Percentiles rank a stretch among this genome's conserved stretches.
phyloP scores from a whole-genome alignment of 2,113 vertebrate genomes.

The Piprites chloris region DNA sequence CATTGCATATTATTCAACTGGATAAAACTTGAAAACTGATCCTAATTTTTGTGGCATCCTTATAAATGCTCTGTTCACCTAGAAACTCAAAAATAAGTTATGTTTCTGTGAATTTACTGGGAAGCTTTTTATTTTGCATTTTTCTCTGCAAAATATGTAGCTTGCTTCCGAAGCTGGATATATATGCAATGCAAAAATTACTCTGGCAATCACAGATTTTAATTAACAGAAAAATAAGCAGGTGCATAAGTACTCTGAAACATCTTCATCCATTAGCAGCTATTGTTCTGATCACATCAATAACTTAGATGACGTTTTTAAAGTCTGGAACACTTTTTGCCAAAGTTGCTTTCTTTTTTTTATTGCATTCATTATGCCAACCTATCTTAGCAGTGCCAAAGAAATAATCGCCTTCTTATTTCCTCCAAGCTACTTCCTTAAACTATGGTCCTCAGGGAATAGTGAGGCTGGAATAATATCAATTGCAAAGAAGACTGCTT shows the following conservation, averaged over 20 bases:
- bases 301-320: constrained; percentile 39
- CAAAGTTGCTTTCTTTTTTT: constrained; percentile 1
- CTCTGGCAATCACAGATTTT: constrained; percentile 31
- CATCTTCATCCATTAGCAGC: constrained; percentile 37
- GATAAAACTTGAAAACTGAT: background rate
- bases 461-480: background rate
- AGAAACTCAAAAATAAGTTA: background rate
- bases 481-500: constrained; percentile 44
- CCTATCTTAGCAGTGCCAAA: constrained; percentile 18
- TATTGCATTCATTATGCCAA: constrained; percentile 48
- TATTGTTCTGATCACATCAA: constrained; percentile 49
- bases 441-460: background rate
- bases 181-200: constrained; percentile 9
- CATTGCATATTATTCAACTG: background rate
- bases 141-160: background rate
- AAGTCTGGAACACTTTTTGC: constrained; percentile 37
- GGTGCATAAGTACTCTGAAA: constrained; percentile 3
- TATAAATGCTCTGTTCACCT: background rate
- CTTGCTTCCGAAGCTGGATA: constrained; percentile 8
- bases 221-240: constrained; percentile 57
- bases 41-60: background rate
- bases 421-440: constrained; percentile 44
- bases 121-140: background rate
- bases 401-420: constrained; percentile 42
- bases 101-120: background rate